These are phyloP conservation scores for Catharus ustulatus DNA, from an alignment of 2,797 vertebrate genomes.

Conservation along the genomic window DNA sequence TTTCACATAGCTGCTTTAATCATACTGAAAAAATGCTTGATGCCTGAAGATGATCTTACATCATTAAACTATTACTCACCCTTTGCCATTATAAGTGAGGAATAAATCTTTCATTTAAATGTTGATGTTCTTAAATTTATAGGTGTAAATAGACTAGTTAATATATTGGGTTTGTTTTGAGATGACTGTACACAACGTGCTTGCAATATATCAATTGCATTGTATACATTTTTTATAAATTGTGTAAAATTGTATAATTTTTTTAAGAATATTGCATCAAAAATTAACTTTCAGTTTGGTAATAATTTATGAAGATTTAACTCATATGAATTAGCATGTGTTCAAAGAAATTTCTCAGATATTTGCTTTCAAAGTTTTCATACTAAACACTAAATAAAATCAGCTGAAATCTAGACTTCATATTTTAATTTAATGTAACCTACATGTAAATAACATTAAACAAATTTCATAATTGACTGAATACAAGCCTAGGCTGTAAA, in stretches of 20 bases:
- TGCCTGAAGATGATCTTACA: background rate
- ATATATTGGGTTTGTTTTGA: background rate
- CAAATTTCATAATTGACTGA: background rate
- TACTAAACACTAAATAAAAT: background rate
- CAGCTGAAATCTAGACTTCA: background rate
- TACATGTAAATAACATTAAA: background rate
- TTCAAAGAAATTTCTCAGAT: background rate
- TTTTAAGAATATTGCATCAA: background rate
- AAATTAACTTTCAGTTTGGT: background rate
- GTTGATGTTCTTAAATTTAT: background rate
- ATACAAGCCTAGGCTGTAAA: background rate
- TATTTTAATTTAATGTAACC: background rate
- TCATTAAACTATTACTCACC: background rate
- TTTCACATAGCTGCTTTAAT: background rate
- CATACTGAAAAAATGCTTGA: background rate
- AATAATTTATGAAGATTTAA: background rate
- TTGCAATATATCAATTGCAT: background rate
- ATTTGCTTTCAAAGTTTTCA: background rate
- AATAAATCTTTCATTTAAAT: background rate
- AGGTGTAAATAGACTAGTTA: background rate
- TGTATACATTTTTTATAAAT: too few species aligned
- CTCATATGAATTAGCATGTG: background rate
- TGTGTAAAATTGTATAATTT: background rate
- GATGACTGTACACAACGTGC: background rate
- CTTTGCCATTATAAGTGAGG: background rate